These are phyloP conservation scores for Leptinotarsa peninsularis DNA, from an alignment of 2,888 invertebrate genomes.

Conservation along the genomic window DNA sequence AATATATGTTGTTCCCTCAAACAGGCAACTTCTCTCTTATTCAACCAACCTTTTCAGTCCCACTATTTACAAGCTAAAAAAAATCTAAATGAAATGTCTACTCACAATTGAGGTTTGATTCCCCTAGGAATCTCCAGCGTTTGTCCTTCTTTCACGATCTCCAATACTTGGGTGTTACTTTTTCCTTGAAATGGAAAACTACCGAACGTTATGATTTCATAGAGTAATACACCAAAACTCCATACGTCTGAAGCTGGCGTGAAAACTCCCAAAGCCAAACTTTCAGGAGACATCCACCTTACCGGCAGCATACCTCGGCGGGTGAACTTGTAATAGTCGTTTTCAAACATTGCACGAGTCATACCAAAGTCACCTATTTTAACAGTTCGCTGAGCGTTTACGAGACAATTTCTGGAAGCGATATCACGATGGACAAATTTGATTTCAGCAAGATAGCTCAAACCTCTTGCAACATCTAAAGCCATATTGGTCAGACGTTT, in stretches of 20 bases:
- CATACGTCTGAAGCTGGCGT: constrained; percentile 90
- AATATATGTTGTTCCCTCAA: no score
- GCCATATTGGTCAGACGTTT: constrained; percentile 87
- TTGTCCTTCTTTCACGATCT: constrained; percentile 82
- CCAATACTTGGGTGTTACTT: constrained; percentile 86
- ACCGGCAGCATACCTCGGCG: constrained; percentile 63
- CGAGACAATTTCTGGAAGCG: constrained; percentile 78
- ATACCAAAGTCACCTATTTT: constrained; percentile 95
- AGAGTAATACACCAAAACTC: constrained; percentile 89
- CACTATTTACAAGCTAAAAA: neutral
- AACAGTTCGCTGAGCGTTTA: constrained; percentile 76
- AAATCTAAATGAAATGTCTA: constrained; percentile 52
- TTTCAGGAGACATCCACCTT: constrained; percentile 92
- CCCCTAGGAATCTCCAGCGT: constrained; percentile 81
- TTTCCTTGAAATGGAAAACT: constrained; percentile 91
- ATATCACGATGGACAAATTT: constrained; percentile 93
- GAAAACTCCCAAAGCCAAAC: constrained; percentile 84
- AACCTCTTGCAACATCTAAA: constrained; percentile 86
- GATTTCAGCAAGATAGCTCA: constrained; percentile 85
- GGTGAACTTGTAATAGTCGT: constrained; percentile 90
- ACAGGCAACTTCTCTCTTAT: no score
- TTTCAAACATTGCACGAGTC: constrained; percentile 88
- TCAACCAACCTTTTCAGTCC: no score
- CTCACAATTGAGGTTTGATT: constrained; percentile 84
- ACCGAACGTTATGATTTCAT: constrained; percentile 91